A percentile compares a stretch with the other conserved stretches of the same genome.
phyloP scores from a whole-genome alignment of 2,888 invertebrate genomes.

The Habroteleia sp. region DNA sequence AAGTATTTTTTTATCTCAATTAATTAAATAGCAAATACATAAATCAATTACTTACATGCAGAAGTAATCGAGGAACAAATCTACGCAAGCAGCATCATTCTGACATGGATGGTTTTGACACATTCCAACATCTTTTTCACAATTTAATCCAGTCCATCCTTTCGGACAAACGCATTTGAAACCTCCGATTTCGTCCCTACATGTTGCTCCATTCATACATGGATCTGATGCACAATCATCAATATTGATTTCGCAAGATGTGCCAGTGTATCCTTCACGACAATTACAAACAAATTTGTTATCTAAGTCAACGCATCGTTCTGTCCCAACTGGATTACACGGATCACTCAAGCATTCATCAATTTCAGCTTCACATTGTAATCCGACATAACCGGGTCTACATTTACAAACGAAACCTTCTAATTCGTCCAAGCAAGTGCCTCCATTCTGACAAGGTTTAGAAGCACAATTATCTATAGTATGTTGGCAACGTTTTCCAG shows the following conservation, averaged over 20 bases:
- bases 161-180: slow-evolving; percentile 91
- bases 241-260: slow-evolving; percentile 91
- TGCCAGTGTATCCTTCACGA: slow-evolving; percentile 92
- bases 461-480: slow-evolving; percentile 95
- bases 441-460: slow-evolving; percentile 95
- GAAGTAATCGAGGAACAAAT: slow-evolving; percentile 95
- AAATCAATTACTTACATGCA: slow-evolving; percentile 88
- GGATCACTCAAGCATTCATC: slow-evolving; percentile 96
- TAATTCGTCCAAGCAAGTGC: slow-evolving; percentile 91
- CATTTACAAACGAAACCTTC: slow-evolving; percentile 97
- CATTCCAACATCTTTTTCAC: slow-evolving; percentile 93
- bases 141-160: slow-evolving; percentile 93
- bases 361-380: slow-evolving; percentile 96
- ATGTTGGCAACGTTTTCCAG: slow-evolving; percentile 96
- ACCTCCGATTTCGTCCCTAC: slow-evolving; percentile 91
- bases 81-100: slow-evolving; percentile 95
- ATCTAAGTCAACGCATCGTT: slow-evolving; percentile 93
- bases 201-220: slow-evolving; percentile 94
- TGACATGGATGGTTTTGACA: slow-evolving; percentile 94
- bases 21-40: too few relatives aligned
- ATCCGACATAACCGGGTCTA: slow-evolving; percentile 93
- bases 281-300: slow-evolving; percentile 94
- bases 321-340: slow-evolving; percentile 94
- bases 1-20: too few relatives aligned
- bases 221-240: slow-evolving; percentile 93